phyloP scores from a whole-genome alignment of 2,113 vertebrate species.

The Carollia perspicillata region DNA sequence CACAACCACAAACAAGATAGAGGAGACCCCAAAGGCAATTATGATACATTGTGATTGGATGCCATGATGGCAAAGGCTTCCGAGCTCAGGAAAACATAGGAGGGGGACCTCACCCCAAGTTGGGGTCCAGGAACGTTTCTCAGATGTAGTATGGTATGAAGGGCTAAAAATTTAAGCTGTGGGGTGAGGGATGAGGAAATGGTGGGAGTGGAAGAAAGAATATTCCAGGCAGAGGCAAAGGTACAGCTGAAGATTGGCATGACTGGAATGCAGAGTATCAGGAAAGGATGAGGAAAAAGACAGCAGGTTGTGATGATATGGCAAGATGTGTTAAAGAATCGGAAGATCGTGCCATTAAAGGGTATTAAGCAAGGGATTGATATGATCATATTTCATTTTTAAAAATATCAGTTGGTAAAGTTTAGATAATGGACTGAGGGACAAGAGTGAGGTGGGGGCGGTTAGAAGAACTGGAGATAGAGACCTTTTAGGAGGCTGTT shows the following conservation, averaged over 20 bases:
- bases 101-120: not conserved
- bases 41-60: not conserved
- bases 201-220: not conserved
- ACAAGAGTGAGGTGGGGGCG: not conserved
- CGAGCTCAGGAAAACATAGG: not conserved
- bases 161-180: not conserved
- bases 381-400: not conserved
- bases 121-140: not conserved
- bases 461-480: not conserved
- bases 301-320: rapidly evolving
- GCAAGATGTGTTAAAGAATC: not conserved
- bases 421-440: not conserved
- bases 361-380: not conserved
- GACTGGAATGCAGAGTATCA: not conserved
- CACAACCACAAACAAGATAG: not conserved
- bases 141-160: not conserved
- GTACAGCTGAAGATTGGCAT: not conserved
- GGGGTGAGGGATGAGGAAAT: not conserved
- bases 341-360: not conserved
- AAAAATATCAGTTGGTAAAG: not conserved
- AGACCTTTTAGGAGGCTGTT: not conserved
- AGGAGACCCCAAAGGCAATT: not conserved
- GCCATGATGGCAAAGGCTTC: not conserved
- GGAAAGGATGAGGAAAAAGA: not conserved
- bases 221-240: not conserved